These are phyloP conservation scores for Cheilosia soror DNA, from an alignment of 2,888 invertebrate genomes.

Conservation along the genomic window DNA sequence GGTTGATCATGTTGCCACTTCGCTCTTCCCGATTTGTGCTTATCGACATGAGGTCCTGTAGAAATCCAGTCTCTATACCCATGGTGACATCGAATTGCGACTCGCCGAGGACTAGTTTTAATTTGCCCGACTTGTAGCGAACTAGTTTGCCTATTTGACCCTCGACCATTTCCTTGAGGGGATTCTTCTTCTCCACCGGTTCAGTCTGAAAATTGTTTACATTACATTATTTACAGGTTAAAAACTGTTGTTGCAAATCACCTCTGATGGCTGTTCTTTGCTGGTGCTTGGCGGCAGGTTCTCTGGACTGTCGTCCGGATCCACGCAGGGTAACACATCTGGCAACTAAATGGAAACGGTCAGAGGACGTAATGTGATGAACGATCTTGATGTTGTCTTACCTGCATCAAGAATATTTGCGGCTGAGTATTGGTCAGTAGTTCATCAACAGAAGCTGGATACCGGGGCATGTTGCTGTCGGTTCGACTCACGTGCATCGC, in stretches of 20 bases:
- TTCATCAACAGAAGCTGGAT: slow-evolving; percentile 80
- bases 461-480: slow-evolving; percentile 76
- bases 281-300: slow-evolving; percentile 51
- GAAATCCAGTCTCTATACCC: slow-evolving; percentile 86
- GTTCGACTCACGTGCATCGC: slow-evolving; percentile 77
- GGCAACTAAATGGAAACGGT: slow-evolving; percentile 78
- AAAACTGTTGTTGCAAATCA: slow-evolving; percentile 41
- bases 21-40: slow-evolving; percentile 85
- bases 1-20: slow-evolving; percentile 85
- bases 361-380: too few relatives aligned
- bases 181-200: slow-evolving; percentile 82
- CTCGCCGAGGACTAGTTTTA: slow-evolving; percentile 85
- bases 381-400: slow-evolving; percentile 50
- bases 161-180: slow-evolving; percentile 84
- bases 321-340: slow-evolving; percentile 79
- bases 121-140: slow-evolving; percentile 86
- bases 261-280: slow-evolving; percentile 54
- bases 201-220: slow-evolving; percentile 77
- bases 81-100: slow-evolving; percentile 86
- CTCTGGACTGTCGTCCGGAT: slow-evolving; percentile 77
- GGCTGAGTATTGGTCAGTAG: slow-evolving; percentile 79
- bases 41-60: slow-evolving; percentile 86
- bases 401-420: slow-evolving; percentile 82
- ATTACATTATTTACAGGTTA: background rate
- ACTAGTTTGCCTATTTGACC: slow-evolving; percentile 86